A percentile compares a stretch with the other conserved stretches of the same genome.
Evolutionary conservation across 2,113 vertebrate genomes (phyloP).

Genomic region (Rissa tridactyla): DNA sequence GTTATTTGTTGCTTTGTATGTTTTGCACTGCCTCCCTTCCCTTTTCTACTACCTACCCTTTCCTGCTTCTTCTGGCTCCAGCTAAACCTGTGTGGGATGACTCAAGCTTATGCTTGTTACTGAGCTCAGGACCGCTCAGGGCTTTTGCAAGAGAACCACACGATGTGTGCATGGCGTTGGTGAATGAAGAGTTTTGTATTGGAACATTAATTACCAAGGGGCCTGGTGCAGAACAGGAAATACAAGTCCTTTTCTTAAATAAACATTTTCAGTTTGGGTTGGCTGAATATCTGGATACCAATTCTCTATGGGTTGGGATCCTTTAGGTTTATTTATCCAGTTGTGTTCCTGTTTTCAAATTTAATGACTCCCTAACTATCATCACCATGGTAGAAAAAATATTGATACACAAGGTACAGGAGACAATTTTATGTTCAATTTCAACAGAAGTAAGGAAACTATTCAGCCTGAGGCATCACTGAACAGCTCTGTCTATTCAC

Average conservation of each 20-base stretch:
- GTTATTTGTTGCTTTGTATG: not conserved
- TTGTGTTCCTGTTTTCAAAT: slow-evolving; percentile 48
- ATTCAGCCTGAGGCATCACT: not conserved
- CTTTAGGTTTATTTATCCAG: slow-evolving; percentile 66
- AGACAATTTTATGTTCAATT: slow-evolving; percentile 43
- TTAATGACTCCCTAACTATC: slow-evolving; percentile 50
- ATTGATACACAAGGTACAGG: slow-evolving; percentile 42
- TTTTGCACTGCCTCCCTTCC: not conserved
- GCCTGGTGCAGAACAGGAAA: slow-evolving; percentile 54
- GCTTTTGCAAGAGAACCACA: not conserved
- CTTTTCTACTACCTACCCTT: not conserved
- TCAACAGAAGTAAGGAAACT: not conserved
- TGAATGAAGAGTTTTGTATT: slow-evolving; percentile 55
- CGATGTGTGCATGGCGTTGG: not conserved
- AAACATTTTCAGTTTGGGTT: slow-evolving; percentile 70
- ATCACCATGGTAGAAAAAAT: slow-evolving; percentile 55
- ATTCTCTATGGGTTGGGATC: slow-evolving; percentile 39
- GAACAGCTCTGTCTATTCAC: not conserved
- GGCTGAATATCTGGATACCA: slow-evolving; percentile 61
- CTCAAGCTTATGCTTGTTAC: not conserved
- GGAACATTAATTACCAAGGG: slow-evolving; percentile 19
- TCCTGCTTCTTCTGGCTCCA: not conserved
- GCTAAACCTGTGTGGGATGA: fast-evolving
- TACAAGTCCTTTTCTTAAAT: slow-evolving; percentile 54
- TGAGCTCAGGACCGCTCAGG: not conserved